Base-by-base conservation (phyloP, 1,140 invertebrate genomes). In the Lepidotrigona ventralis region DNA sequence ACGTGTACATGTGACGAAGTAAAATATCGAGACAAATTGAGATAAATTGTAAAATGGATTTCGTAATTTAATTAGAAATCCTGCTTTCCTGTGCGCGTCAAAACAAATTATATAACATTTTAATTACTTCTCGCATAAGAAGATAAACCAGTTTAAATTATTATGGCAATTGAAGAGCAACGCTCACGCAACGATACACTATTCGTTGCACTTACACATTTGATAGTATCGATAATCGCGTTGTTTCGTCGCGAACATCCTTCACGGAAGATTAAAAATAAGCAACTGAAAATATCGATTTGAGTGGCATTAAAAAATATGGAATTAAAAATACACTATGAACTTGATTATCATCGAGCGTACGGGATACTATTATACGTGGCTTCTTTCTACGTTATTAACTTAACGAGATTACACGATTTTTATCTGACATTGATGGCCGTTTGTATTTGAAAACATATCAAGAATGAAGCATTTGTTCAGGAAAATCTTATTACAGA, bases 181-280 rank as follows among this genome's bases (percentile, higher is more conserved):
- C 5, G 2, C 33, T 39, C 6, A 39, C 6, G 4, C 39, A 19
- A 33, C 29, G 29, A 68, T 39, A 33, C 11, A 23, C 11, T 69
- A 8, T 69, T 70, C 26, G 26, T n/a, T 70, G 6, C 29, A 23
- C 1, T 68, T 39, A 68, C n/a, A 33, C 15, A 70, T 70, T n/a
- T 46, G 15, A 17, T 39, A 33, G 33, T 56, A 21, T 33, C 15
- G 21, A n/a, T 56, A 23, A 58, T 33, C 19, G 15, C 4, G 2
- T 26, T 33, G 23, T 68, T 60, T 77, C 46, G 29, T 68, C 15
- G 17, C 9, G n/a, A 29, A 39, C 54, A 26, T 60, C 19, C 74
- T 63, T 77, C 9, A 21, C 5, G 23, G 39, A 68, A 70, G 81
- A 78, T 83, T 83, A 83, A 83, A 81, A 83, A 83, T 83, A 83